phyloP scores from a whole-genome alignment of 2,797 vertebrate genomes.

The Cirrhinus mrigala region DNA sequence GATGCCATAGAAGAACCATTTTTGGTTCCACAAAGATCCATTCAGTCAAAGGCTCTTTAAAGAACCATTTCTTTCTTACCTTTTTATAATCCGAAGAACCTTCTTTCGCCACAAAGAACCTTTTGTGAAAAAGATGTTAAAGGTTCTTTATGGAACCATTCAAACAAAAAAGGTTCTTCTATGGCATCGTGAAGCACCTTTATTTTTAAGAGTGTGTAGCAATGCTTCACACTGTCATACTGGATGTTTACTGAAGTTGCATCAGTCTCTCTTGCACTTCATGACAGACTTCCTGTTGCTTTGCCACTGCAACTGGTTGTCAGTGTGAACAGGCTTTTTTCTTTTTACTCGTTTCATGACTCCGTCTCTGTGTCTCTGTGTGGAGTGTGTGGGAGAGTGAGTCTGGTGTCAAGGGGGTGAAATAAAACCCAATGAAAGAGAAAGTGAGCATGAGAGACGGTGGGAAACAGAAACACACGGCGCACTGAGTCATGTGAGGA shows the following conservation, averaged over 20 bases:
- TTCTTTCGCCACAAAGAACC: no score
- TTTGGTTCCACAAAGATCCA: no score
- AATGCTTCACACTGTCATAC: not conserved
- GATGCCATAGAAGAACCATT: no score
- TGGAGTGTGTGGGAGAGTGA: not conserved
- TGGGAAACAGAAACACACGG: slow-evolving; percentile 32
- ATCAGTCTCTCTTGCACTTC: not conserved
- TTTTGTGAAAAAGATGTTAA: no score
- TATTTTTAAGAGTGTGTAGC: no score
- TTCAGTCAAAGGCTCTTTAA: no score
- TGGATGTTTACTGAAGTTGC: no score
- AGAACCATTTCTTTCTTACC: no score
- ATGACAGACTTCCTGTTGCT: not conserved
- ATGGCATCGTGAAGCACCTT: no score
- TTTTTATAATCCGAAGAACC: no score
- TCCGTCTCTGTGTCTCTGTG: slow-evolving; percentile 3
- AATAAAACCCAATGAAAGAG: slow-evolving; percentile 8
- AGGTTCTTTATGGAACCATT: no score
- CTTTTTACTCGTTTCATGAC: not conserved
- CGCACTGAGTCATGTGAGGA: slow-evolving; percentile 67
- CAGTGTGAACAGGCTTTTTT: not conserved
- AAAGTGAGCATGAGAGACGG: slow-evolving; percentile 17
- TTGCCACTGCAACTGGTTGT: not conserved
- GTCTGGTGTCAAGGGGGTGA: not conserved
- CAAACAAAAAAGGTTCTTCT: no score